These are phyloP conservation scores for Hydrozoanthus gracilis DNA, from an alignment of 92 coral and sea anemone species.

Conservation along the genomic window DNA sequence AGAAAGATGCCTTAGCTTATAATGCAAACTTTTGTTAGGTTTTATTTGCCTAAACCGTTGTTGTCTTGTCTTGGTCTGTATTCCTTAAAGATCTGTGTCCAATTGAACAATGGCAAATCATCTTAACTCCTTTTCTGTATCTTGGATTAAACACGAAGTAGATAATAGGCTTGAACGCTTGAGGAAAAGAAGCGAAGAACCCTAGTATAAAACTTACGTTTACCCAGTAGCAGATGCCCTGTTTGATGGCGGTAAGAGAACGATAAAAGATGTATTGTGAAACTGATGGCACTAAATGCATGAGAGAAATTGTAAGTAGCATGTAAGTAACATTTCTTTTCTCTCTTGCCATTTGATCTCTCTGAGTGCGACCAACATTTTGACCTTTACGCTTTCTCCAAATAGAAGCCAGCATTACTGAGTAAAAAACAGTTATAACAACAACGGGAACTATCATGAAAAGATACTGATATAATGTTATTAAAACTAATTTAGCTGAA, in stretches of 20 bases:
- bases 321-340: neutral
- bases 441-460: neutral
- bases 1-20: no score
- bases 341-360: neutral
- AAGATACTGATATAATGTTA: neutral
- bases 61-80: no score
- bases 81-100: no score
- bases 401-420: neutral
- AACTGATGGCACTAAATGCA: neutral
- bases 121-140: neutral
- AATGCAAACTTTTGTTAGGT: no score
- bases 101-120: neutral
- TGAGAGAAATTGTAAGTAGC: neutral
- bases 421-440: neutral
- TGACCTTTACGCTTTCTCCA: neutral
- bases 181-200: neutral
- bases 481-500: neutral
- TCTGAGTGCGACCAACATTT: neutral
- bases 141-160: constrained; percentile 2
- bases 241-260: neutral
- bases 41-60: no score
- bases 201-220: neutral
- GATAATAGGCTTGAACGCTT: neutral
- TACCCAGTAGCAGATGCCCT: neutral
- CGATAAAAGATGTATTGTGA: neutral